These are phyloP conservation scores for Dolichoris vasculosae DNA, from an alignment of 1,140 invertebrate species.

Conservation along the genomic window DNA sequence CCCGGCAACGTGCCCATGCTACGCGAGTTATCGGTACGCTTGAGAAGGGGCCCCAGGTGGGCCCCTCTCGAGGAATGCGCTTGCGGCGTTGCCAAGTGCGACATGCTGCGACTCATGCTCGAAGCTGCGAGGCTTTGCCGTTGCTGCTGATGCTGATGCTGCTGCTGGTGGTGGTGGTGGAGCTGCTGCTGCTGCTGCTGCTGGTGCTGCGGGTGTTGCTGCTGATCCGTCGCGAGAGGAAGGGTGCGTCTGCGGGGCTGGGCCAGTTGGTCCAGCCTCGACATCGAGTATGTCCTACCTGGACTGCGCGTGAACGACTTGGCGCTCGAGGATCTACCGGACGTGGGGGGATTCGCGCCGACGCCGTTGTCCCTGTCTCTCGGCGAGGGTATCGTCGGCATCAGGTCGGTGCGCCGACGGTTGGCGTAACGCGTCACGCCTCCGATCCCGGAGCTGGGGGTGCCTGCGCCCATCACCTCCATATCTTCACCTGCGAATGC, in stretches of 20 bases:
- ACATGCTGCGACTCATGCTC: constrained; percentile 82
- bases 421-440: constrained; percentile 75
- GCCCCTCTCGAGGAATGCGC: constrained; percentile 64
- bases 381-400: constrained; percentile 89
- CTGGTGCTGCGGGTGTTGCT: constrained; percentile 57
- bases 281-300: constrained; percentile 95
- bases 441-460: background rate
- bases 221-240: background rate
- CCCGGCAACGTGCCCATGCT: constrained; percentile 75
- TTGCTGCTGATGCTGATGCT: constrained; percentile 64
- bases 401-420: constrained; percentile 90
- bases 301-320: constrained; percentile 79
- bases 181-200: constrained; percentile 65
- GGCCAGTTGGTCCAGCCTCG: constrained; percentile 88
- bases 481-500: constrained; percentile 72
- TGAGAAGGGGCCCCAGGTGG: constrained; percentile 67
- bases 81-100: constrained; percentile 77
- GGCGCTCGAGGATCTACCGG: constrained; percentile 39
- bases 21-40: constrained; percentile 73
- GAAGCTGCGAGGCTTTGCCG: constrained; percentile 70
- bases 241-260: constrained; percentile 78
- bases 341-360: constrained; percentile 67
- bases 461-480: constrained; percentile 57
- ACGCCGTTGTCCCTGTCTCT: constrained; percentile 76
- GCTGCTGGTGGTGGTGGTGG: constrained; percentile 51